Evolutionary conservation across 2,888 invertebrate species (phyloP).

Genomic region (Ornithoptera alexandrae): DNA sequence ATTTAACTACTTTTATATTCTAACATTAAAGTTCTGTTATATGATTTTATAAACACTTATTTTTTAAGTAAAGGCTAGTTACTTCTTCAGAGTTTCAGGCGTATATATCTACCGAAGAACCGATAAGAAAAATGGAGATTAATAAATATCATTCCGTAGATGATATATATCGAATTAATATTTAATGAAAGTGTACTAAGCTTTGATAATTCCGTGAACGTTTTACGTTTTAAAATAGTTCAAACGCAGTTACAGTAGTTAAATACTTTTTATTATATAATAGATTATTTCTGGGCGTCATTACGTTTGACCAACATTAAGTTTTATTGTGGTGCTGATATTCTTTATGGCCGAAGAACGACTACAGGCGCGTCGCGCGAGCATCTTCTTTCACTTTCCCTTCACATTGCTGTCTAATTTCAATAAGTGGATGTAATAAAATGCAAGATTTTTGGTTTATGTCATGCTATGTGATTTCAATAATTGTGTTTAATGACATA

Average conservation of each 20-base stretch:
- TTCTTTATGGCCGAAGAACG: constrained; percentile 7
- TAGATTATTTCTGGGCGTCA: neutral
- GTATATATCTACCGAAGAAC: no score
- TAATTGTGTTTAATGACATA: constrained; percentile 6
- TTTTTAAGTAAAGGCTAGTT: no score
- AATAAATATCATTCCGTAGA: neutral
- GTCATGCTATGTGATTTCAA: constrained; percentile 17
- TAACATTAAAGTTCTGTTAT: no score
- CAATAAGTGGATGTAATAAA: constrained; percentile 20
- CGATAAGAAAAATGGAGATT: no score
- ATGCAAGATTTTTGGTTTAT: constrained; percentile 13
- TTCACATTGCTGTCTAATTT: constrained; percentile 20
- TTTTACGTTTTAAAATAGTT: neutral
- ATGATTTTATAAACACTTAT: no score
- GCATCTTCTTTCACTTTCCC: constrained; percentile 28
- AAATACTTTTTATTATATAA: constrained; percentile 13
- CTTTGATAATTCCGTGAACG: constrained; percentile 2
- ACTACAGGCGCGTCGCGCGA: constrained; percentile 8
- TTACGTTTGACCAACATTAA: constrained; percentile 7
- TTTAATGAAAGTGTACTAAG: neutral
- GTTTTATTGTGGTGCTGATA: constrained; percentile 5
- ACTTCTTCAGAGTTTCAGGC: no score
- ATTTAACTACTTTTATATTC: no score
- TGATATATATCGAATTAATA: neutral
- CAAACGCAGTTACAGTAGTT: constrained; percentile 7